These are phyloP conservation scores for Pseudomugil gertrudae DNA, from an alignment of 2,797 vertebrate species.

Conservation along the genomic window DNA sequence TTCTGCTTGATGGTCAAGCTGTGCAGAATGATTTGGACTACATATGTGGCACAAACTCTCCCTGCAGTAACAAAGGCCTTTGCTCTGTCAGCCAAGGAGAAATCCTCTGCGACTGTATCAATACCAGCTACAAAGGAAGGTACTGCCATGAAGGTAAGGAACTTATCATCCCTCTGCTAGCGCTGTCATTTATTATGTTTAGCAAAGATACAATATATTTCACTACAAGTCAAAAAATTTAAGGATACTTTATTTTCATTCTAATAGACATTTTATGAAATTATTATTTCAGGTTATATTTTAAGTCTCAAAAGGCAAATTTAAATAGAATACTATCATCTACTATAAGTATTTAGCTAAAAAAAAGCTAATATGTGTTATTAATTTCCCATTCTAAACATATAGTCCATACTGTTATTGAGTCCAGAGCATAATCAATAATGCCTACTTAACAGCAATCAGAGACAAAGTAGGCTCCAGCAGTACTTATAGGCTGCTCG, in stretches of 20 bases:
- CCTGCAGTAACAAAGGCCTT: conserved; percentile 87
- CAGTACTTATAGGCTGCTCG: conserved; percentile 32
- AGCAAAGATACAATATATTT: background rate
- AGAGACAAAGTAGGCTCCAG: conserved; percentile 40
- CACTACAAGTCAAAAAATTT: background rate
- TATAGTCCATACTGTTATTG: conserved; percentile 26
- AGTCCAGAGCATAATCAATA: conserved; percentile 61
- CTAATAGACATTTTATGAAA: background rate
- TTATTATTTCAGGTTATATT: background rate
- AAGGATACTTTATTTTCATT: background rate
- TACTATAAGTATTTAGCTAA: conserved; percentile 4
- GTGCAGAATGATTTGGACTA: conserved; percentile 87
- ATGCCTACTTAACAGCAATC: conserved; percentile 52
- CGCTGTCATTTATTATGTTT: background rate
- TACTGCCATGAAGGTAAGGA: conserved; percentile 93
- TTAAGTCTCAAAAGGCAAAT: background rate
- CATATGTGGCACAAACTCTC: conserved; percentile 84
- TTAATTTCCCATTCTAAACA: conserved; percentile 39
- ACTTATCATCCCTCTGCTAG: conserved; percentile 5
- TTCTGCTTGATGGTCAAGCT: conserved; percentile 89
- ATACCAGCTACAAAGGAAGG: conserved; percentile 87
- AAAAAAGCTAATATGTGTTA: conserved; percentile 39
- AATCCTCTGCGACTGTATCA: conserved; percentile 89
- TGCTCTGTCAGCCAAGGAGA: conserved; percentile 85
- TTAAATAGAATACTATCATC: background rate